phyloP scores from a whole-genome alignment of 2,888 invertebrate genomes.

The Escarpia spicata region DNA sequence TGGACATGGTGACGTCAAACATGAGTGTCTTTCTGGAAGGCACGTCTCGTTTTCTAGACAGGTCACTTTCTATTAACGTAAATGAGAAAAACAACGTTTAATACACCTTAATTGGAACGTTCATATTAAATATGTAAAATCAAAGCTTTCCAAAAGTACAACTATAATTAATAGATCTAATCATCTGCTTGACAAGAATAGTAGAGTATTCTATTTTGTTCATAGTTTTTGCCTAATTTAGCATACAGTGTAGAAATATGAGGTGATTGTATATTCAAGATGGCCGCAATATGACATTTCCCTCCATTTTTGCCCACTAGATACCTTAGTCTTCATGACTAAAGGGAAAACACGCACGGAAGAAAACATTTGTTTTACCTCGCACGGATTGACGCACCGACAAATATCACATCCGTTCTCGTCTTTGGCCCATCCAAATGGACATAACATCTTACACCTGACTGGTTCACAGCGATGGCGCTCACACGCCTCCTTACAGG shows the following conservation, averaged over 20 bases:
- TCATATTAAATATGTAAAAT: no score
- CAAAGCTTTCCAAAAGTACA: no score
- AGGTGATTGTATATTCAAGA: no score
- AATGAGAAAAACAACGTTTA: neutral
- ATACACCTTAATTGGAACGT: neutral
- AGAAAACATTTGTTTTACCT: neutral
- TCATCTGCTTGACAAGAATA: no score
- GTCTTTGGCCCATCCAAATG: neutral
- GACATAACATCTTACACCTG: conserved; percentile 17
- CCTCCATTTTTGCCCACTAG: no score
- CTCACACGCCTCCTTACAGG: conserved; percentile 7
- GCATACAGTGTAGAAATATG: no score
- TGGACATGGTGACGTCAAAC: conserved; percentile 3
- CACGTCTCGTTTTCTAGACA: conserved; percentile 7
- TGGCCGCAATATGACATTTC: no score
- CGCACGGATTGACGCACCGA: conserved; percentile 21
- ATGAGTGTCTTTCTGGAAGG: conserved; percentile 8
- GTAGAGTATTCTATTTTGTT: no score
- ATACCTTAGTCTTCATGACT: neutral
- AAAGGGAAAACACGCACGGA: neutral
- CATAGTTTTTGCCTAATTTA: no score
- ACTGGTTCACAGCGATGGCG: neutral
- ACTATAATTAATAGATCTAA: no score
- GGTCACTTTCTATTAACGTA: neutral
- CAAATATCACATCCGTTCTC: conserved; percentile 21